Conservation (phyloP, 2,113 vertebrate genomes). For the Paramormyrops kingsleyae region DNA sequence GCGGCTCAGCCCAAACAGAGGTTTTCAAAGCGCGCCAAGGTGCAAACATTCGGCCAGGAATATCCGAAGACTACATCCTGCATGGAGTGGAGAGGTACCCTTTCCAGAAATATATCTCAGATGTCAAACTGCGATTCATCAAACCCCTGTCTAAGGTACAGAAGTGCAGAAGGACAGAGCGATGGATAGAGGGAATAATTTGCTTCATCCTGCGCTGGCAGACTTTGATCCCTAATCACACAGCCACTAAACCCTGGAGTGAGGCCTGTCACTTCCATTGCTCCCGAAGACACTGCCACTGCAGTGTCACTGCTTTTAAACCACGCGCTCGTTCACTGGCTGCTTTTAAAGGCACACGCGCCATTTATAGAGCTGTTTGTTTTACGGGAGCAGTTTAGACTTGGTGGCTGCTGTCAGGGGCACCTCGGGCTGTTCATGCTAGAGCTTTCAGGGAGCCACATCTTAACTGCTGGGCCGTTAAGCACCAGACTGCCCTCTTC, state of each 20-base stretch:
- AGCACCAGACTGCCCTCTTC: background rate
- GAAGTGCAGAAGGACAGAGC: background rate
- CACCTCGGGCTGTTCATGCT: background rate
- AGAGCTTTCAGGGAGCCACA: background rate
- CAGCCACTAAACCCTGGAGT: background rate
- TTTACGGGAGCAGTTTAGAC: background rate
- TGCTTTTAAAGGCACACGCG: background rate
- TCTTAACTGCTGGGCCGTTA: background rate
- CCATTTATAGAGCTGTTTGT: background rate
- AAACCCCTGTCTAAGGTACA: background rate
- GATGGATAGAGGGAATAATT: background rate
- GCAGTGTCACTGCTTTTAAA: background rate
- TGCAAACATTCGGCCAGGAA: background rate
- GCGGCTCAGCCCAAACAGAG: background rate
- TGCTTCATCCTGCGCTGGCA: background rate
- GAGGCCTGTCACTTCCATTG: background rate
- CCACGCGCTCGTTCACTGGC: background rate
- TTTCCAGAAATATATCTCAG: background rate
- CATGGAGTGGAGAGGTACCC: background rate
- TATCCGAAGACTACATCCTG: background rate
- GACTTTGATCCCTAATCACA: background rate
- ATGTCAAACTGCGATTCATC: background rate
- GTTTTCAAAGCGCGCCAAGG: background rate
- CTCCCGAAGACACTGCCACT: background rate
- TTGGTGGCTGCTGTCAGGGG: background rate